Conservation (phyloP, 2,113 vertebrate genomes). For the Lates calcarifer region DNA sequence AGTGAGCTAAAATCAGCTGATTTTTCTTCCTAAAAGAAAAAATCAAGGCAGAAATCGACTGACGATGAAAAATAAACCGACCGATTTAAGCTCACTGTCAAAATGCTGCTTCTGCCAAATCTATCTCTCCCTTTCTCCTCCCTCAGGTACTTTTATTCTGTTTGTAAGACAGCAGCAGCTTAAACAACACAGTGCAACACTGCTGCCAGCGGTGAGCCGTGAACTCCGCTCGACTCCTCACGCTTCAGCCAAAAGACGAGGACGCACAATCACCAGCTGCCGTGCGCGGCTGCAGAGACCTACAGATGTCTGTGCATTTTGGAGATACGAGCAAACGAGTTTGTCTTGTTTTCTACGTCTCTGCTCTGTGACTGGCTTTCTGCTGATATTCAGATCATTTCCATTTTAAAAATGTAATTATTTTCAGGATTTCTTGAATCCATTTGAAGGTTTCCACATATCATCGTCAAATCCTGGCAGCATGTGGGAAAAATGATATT, state of each 20-base stretch:
- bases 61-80: not conserved
- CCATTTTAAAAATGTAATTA: not conserved
- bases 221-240: not conserved
- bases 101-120: not conserved
- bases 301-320: not conserved
- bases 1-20: not conserved
- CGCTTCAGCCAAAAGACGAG: not conserved
- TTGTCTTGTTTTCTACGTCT: not conserved
- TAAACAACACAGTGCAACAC: conserved; percentile 20
- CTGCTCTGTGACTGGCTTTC: not conserved
- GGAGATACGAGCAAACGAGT: not conserved
- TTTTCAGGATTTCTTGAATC: not conserved
- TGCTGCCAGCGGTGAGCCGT: conserved; percentile 3
- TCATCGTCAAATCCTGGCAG: not conserved
- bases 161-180: conserved; percentile 11
- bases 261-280: not conserved
- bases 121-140: not conserved
- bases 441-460: not conserved
- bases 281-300: not conserved
- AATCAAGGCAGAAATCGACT: not conserved
- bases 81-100: not conserved
- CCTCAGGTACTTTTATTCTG: not conserved
- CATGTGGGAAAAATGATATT: not conserved
- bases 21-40: not conserved
- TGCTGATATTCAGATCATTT: not conserved